Base-by-base conservation (phyloP, 2,797 vertebrate species). In the Sebastes elongatus region DNA sequence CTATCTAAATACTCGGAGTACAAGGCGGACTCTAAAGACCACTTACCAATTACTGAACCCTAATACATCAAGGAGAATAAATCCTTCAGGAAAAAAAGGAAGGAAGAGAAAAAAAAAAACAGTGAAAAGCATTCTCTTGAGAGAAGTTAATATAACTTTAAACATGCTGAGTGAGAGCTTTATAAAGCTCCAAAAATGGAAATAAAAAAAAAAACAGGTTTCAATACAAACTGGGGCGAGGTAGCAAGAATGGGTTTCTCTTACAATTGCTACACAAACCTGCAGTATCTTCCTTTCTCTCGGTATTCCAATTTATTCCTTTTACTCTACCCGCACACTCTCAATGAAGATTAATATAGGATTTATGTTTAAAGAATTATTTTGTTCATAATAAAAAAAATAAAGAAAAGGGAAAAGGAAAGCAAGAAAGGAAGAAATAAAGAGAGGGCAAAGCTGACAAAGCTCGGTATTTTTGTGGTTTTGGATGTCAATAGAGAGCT, bases 121-220 rank as follows among this genome's bases (percentile, higher is more conserved):
- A 32, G 30, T 28, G 55, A 70, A 78, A 82, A 66, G 78, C 18
- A n/a, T 32, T 76, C 83, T 92, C 86, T 80, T 57, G 85, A 83
- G 90, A 89, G 87, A 88, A 80, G 70, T 90, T 92, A 90, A 94
- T 92, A 92, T 89, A 87, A 92, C 86, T 90, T 92, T 88, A 94
- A 90, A 93, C 88, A 93, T 86, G 87, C 86, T 86, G 88, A 92
- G 88, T 88, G 86, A 91, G 87, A 91, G 89, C 80, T 92, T 92
- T 92, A 92, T 91, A 89, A 84, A 84, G 49, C 20, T 20, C 49
- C 70, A 90, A 93, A 91, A 88, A 55, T 84, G 84, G 78, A 89
- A 90, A 93, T 93, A 62, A 87, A 88, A 92, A 82, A 35, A 88
- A 93, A 33, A 33, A 33, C 11, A 38, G 38, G 83, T 78, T 92